phyloP scores from a whole-genome alignment of 2,113 vertebrate genomes.

The Pygoscelis antarcticus region DNA sequence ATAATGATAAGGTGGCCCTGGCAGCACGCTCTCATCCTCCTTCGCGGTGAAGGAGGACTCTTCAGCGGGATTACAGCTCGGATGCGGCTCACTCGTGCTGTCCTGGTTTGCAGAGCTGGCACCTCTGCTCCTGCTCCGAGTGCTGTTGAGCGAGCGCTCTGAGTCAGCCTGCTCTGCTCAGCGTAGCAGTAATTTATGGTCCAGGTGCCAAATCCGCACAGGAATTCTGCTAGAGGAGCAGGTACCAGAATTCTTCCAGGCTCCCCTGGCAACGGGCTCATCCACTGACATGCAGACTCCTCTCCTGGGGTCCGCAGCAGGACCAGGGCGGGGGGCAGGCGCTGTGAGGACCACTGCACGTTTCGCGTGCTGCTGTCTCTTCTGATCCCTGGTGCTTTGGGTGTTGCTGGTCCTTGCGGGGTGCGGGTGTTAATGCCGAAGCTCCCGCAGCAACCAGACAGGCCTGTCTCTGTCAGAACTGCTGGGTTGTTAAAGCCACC shows the following conservation, averaged over 20 bases:
- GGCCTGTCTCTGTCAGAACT: background rate
- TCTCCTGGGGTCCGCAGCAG: background rate
- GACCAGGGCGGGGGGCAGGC: background rate
- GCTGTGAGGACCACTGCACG: accelerated
- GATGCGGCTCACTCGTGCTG: accelerated
- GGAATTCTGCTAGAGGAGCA: background rate
- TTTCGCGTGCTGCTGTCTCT: accelerated
- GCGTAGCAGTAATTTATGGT: background rate
- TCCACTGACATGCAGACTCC: background rate
- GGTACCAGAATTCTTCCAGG: background rate
- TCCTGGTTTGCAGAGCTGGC: background rate
- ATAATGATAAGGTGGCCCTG: background rate
- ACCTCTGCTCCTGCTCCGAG: background rate
- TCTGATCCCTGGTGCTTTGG: accelerated
- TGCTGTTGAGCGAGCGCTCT: background rate
- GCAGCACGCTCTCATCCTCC: background rate
- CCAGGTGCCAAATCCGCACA: background rate
- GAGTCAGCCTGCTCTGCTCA: background rate
- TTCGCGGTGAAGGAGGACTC: background rate
- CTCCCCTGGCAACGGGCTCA: background rate
- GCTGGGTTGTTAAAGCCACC: background rate
- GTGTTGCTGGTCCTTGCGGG: background rate
- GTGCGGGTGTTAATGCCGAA: background rate
- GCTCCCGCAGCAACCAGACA: background rate
- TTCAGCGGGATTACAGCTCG: background rate